Conservation (phyloP, 2,888 invertebrate genomes). For the Pseudococcus longispinus region DNA sequence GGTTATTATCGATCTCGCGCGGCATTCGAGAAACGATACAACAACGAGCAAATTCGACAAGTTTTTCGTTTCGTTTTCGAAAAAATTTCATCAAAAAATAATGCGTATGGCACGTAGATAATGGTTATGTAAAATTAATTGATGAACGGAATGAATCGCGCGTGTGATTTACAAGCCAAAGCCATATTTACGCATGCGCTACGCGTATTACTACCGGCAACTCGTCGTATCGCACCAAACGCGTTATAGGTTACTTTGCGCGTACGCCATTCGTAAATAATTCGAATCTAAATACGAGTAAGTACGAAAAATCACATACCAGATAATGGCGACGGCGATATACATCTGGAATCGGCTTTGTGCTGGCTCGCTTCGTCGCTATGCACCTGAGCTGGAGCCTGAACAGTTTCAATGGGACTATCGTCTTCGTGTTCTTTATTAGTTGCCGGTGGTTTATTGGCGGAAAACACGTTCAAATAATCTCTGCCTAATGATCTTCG, state of each 20-base stretch:
- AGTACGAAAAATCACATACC: slow-evolving; percentile 19
- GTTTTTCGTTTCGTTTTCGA: neutral
- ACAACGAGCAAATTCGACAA: neutral
- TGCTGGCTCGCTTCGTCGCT: slow-evolving; percentile 41
- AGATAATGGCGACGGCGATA: slow-evolving; percentile 49
- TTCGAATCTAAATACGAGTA: neutral
- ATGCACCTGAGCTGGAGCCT: neutral
- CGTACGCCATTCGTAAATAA: neutral
- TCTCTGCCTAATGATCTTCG: slow-evolving; percentile 86
- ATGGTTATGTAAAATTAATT: neutral
- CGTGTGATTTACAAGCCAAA: neutral
- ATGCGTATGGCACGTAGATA: neutral
- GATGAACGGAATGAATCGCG: neutral
- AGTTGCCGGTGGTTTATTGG: slow-evolving; percentile 1
- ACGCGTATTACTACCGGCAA: neutral
- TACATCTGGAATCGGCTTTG: slow-evolving; percentile 45
- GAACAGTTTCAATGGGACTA: neutral
- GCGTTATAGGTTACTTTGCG: neutral
- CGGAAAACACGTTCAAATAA: slow-evolving; percentile 69
- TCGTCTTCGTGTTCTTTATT: slow-evolving; percentile 41
- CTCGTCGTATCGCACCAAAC: neutral
- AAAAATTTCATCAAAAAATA: neutral
- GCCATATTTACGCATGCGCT: neutral
- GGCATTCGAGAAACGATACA: neutral
- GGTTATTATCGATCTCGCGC: neutral